Percentiles rank a stretch among this genome's conserved stretches.
Evolutionary conservation across 53 echinoderm and acorn worm species (phyloP).

Genomic region (Holothuria leucospilota): DNA sequence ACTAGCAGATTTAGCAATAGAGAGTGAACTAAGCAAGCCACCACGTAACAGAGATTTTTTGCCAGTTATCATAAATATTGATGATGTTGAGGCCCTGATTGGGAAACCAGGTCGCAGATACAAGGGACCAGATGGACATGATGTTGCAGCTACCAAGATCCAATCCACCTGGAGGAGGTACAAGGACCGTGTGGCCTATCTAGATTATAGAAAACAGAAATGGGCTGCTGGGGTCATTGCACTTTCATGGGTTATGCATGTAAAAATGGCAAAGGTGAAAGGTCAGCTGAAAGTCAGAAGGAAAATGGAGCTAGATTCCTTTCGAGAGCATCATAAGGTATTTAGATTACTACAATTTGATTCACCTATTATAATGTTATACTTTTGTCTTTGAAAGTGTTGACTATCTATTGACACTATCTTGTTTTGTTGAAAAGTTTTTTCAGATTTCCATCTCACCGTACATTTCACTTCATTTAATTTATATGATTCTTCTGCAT

Average conservation of each 20-base stretch:
- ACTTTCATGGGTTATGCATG: slow-evolving; percentile 97
- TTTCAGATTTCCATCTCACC: no score
- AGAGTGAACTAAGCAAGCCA: slow-evolving; percentile 85
- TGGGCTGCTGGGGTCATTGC: slow-evolving; percentile 98
- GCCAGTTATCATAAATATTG: slow-evolving; percentile 81
- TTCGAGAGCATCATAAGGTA: slow-evolving; percentile 79
- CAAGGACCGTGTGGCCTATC: slow-evolving; percentile 78
- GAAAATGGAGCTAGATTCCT: slow-evolving; percentile 73
- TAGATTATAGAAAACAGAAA: slow-evolving; percentile 93
- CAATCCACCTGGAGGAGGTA: slow-evolving; percentile 89
- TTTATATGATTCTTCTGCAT: no score
- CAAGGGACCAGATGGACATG: slow-evolving; percentile 79
- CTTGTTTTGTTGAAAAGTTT: no score
- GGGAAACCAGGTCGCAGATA: slow-evolving; percentile 84
- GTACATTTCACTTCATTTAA: no score
- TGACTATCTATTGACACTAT: not conserved
- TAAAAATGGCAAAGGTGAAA: slow-evolving; percentile 95
- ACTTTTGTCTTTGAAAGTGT: not conserved
- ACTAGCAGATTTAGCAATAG: slow-evolving; percentile 91
- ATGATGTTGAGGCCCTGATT: slow-evolving; percentile 80
- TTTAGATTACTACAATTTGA: not conserved
- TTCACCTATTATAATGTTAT: not conserved
- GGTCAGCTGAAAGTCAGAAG: slow-evolving; percentile 84
- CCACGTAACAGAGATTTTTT: slow-evolving; percentile 77
- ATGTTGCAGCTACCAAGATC: slow-evolving; percentile 84